phyloP scores from a whole-genome alignment of 30 jellyfish, hydroid and myxozoan species.

The Hydractinia echinata region DNA sequence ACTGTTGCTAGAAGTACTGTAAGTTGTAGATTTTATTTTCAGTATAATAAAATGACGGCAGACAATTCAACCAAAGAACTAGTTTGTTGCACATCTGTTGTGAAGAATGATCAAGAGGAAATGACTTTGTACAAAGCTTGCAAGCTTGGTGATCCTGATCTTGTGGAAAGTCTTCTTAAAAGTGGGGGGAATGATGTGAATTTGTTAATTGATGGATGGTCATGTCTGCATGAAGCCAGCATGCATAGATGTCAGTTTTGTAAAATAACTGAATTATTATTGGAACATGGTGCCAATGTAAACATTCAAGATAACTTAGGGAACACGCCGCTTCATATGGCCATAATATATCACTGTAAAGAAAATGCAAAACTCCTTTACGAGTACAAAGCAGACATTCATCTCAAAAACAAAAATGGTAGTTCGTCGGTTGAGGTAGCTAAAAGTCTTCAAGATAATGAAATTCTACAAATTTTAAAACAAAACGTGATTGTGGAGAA shows the following conservation, averaged over 20 bases:
- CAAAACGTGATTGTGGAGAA: not conserved
- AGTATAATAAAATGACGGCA: too few relatives aligned
- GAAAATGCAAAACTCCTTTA: slow-evolving; percentile 13
- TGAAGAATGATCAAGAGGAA: not conserved
- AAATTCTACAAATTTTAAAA: not conserved
- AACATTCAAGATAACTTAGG: slow-evolving; percentile 17
- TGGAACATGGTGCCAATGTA: slow-evolving; percentile 33
- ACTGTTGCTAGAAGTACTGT: too few relatives aligned
- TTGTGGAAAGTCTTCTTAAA: slow-evolving; percentile 5
- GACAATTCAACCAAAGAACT: too few relatives aligned
- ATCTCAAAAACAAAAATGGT: slow-evolving; percentile 3
- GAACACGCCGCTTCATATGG: slow-evolving; percentile 32
- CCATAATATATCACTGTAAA: slow-evolving; percentile 22
- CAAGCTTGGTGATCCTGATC: slow-evolving; percentile 22
- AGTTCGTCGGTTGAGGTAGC: slow-evolving; percentile 17
- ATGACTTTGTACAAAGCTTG: slow-evolving; percentile 20
- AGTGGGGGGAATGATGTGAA: not conserved
- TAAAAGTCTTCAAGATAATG: slow-evolving; percentile 11
- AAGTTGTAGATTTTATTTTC: too few relatives aligned
- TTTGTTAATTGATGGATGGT: slow-evolving; percentile 24
- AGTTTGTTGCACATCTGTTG: too few relatives aligned
- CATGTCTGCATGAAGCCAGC: slow-evolving; percentile 29
- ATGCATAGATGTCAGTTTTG: slow-evolving; percentile 36
- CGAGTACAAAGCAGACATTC: slow-evolving; percentile 14
- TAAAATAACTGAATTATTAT: slow-evolving; percentile 19